phyloP scores from a whole-genome alignment of 2,888 invertebrate genomes.

The Folsomia manolachei region DNA sequence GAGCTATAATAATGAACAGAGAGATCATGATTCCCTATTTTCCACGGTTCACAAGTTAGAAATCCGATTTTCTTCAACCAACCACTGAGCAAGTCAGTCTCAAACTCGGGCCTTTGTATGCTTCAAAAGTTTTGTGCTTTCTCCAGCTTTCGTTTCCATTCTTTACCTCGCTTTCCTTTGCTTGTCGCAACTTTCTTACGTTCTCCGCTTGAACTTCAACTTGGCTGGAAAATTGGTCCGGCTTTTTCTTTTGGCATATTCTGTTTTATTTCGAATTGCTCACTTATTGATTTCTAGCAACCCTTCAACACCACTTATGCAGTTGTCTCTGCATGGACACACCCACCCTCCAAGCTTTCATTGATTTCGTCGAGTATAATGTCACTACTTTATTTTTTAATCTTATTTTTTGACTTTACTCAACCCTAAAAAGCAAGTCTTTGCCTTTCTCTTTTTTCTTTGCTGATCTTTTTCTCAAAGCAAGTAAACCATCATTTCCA shows the following conservation, averaged over 20 bases:
- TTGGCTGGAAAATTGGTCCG: neutral
- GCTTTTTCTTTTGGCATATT: neutral
- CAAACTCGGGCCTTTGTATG: neutral
- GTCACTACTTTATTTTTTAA: neutral
- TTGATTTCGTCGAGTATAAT: neutral
- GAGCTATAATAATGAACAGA: conserved; percentile 1
- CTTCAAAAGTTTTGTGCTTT: neutral
- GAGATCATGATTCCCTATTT: conserved; percentile 6
- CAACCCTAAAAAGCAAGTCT: too few relatives aligned
- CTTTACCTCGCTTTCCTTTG: neutral
- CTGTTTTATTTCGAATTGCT: neutral
- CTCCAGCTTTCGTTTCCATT: neutral
- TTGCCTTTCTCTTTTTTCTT: neutral
- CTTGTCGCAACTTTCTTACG: neutral
- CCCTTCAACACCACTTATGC: neutral
- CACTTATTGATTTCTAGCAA: conserved; percentile 1
- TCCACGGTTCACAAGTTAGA: neutral
- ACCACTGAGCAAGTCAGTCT: neutral
- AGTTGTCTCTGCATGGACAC: neutral
- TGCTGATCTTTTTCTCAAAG: too few relatives aligned
- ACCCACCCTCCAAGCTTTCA: neutral
- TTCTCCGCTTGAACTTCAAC: neutral
- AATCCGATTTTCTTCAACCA: neutral
- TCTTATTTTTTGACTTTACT: neutral
- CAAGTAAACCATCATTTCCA: too few relatives aligned